Evolutionary conservation across 2,113 vertebrate genomes (phyloP).

Genomic region (Vanacampus margaritifer): DNA sequence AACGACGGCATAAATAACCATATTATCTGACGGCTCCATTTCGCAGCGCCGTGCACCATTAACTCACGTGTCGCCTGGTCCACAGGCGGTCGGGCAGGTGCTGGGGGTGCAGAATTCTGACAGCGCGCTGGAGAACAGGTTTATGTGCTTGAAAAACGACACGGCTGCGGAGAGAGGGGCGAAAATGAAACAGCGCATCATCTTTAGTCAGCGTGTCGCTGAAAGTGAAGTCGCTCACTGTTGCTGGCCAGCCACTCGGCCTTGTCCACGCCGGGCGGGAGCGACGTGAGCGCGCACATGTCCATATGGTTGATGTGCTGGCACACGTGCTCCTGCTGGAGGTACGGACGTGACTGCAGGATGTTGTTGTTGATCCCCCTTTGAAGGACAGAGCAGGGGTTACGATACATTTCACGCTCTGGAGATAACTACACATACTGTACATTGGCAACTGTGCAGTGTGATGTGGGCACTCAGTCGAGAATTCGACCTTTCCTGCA

Average conservation of each 20-base stretch:
- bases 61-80: slow-evolving; percentile 71
- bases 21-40: neutral
- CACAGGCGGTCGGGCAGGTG: slow-evolving; percentile 72
- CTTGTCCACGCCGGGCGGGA: slow-evolving; percentile 69
- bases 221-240: slow-evolving; percentile 55
- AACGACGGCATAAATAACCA: neutral
- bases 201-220: neutral
- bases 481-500: neutral
- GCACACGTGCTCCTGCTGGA: slow-evolving; percentile 62
- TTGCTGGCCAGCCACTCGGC: slow-evolving; percentile 77
- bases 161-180: slow-evolving; percentile 60
- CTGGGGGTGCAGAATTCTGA: slow-evolving; percentile 76
- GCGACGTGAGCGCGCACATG: slow-evolving; percentile 51
- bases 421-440: slow-evolving; percentile 21
- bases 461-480: slow-evolving; percentile 36
- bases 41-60: neutral
- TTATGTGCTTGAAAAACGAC: slow-evolving; percentile 79
- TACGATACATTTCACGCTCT: slow-evolving; percentile 20
- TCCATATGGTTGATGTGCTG: slow-evolving; percentile 61
- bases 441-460: slow-evolving; percentile 25
- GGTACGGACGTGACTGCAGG: slow-evolving; percentile 68
- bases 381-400: slow-evolving; percentile 43
- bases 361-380: slow-evolving; percentile 76
- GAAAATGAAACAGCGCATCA: neutral
- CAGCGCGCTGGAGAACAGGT: slow-evolving; percentile 73